These are phyloP conservation scores for Ephydatia muelleri DNA, from an alignment of 37 sponge, comb jelly and placozoan species.

Conservation along the genomic window DNA sequence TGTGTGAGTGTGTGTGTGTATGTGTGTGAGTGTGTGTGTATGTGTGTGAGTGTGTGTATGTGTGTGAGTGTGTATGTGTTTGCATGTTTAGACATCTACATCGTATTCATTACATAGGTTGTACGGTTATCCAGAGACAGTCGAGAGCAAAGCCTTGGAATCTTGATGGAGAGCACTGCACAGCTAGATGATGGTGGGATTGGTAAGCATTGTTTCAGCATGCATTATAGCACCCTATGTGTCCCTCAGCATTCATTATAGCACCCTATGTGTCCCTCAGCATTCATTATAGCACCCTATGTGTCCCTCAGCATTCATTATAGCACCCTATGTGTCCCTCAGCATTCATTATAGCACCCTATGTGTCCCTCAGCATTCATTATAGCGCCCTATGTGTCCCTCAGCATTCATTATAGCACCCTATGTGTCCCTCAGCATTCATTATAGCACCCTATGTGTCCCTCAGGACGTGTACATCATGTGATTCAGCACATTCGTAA, in stretches of 20 bases:
- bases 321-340: not conserved
- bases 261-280: not conserved
- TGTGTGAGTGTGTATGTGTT: no score
- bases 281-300: not conserved
- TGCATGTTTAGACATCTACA: no score
- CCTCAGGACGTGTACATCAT: constrained; percentile 43
- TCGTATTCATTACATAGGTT: constrained; percentile 16
- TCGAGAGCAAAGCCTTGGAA: constrained; percentile 34
- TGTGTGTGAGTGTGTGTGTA: no score
- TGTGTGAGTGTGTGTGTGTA: no score
- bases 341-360: not conserved
- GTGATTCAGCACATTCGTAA: constrained; percentile 31
- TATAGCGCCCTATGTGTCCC: not conserved
- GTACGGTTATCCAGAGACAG: not conserved
- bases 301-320: no score
- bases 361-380: no score
- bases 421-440: no score
- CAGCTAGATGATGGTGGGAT: constrained; percentile 49
- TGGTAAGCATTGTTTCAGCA: not conserved
- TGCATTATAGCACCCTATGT: not conserved
- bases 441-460: not conserved
- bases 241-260: no score
- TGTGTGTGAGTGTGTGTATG: no score
- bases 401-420: not conserved
- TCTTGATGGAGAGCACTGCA: constrained; percentile 67